Conservation (phyloP, 2,888 invertebrate genomes). For the Glyphotaelius pellucidus region DNA sequence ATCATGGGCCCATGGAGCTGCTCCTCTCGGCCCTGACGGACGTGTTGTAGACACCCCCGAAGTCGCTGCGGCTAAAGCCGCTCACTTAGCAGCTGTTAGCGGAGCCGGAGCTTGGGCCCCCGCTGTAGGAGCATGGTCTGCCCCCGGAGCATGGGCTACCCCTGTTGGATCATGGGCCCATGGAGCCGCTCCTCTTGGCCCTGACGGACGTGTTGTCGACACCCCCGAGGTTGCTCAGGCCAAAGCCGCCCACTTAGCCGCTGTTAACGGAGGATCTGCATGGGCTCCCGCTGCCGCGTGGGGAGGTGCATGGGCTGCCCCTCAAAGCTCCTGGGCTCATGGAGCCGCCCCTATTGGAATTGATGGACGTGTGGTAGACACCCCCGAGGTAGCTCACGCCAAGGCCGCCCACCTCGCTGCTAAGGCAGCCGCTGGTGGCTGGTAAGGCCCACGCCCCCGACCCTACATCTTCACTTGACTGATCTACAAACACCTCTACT, state of each 20-base stretch:
- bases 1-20: slow-evolving; percentile 65
- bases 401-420: too few relatives aligned
- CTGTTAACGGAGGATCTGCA: slow-evolving; percentile 67
- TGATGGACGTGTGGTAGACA: too few relatives aligned
- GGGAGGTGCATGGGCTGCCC: slow-evolving; percentile 44
- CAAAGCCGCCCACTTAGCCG: slow-evolving; percentile 68
- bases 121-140: slow-evolving; percentile 32
- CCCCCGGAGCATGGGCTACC: background rate
- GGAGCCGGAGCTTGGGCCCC: background rate
- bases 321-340: background rate
- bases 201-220: slow-evolving; percentile 58
- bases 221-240: slow-evolving; percentile 58
- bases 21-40: too few relatives aligned
- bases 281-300: slow-evolving; percentile 15
- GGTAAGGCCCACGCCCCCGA: too few relatives aligned
- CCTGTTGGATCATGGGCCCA: background rate
- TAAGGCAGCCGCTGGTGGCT: too few relatives aligned
- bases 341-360: background rate
- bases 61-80: background rate
- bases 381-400: too few relatives aligned
- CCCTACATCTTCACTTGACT: too few relatives aligned
- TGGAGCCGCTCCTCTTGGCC: slow-evolving; percentile 57
- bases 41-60: slow-evolving; percentile 75
- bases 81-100: too few relatives aligned
- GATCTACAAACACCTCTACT: too few relatives aligned